A percentile compares a stretch with the other conserved stretches of the same genome.
These are phyloP conservation scores for Xenotilapia flavipinnis DNA, from an alignment of 2,113 vertebrate species.

Conservation along the genomic window DNA sequence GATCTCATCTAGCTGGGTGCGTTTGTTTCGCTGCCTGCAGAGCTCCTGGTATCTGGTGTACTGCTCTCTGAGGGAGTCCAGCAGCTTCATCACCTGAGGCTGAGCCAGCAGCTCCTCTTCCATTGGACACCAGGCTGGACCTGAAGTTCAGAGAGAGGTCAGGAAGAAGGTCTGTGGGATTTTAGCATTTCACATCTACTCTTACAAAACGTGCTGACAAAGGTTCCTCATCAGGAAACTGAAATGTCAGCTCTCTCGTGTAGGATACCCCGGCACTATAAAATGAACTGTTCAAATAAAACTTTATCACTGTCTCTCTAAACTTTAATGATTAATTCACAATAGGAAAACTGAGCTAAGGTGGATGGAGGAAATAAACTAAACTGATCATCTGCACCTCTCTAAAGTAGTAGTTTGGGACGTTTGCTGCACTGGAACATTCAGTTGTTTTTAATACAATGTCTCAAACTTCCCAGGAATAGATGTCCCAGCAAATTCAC, in stretches of 20 bases:
- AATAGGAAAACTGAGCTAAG: neutral
- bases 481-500: neutral
- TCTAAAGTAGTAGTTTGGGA: neutral
- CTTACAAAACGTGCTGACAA: neutral
- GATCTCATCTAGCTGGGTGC: conserved; percentile 92
- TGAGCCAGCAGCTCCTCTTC: conserved; percentile 96
- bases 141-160: conserved; percentile 6
- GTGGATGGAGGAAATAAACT: neutral
- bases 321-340: neutral
- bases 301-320: neutral
- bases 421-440: neutral
- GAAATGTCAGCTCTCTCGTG: neutral
- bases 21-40: conserved; percentile 92
- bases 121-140: conserved; percentile 94
- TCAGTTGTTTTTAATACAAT: neutral
- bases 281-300: neutral
- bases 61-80: conserved; percentile 92
- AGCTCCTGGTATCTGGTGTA: conserved; percentile 96
- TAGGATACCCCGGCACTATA: neutral
- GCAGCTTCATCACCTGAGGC: conserved; percentile 94
- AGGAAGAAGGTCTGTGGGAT: neutral
- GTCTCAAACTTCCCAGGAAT: neutral
- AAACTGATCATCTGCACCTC: neutral
- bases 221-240: neutral
- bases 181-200: neutral